phyloP scores from a whole-genome alignment of 2,113 vertebrate genomes.

The Cyprinodon variegatus region DNA sequence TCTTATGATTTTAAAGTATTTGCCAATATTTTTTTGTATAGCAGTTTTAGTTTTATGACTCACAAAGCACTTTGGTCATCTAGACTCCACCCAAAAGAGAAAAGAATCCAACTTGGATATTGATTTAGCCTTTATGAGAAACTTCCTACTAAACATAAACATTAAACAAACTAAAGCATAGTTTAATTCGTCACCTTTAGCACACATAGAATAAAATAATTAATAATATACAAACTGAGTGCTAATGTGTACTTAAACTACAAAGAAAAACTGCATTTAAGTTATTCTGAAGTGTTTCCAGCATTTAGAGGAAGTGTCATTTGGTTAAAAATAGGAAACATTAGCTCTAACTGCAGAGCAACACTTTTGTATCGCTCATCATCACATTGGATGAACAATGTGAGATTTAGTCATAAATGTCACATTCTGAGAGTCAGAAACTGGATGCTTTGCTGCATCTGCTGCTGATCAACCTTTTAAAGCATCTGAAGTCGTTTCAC shows the following conservation, averaged over 20 bases:
- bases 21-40: neutral
- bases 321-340: neutral
- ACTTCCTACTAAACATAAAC: neutral
- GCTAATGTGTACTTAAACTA: neutral
- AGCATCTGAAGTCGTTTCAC: conserved; percentile 30
- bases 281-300: neutral
- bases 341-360: neutral
- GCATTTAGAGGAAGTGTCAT: neutral
- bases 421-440: conserved; percentile 10
- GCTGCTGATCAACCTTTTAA: conserved; percentile 4
- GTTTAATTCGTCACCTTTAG: neutral
- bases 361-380: conserved; percentile 12
- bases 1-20: neutral
- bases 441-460: neutral
- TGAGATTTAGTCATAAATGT: conserved; percentile 52
- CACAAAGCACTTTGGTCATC: neutral
- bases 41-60: neutral
- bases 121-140: neutral
- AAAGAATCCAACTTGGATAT: neutral
- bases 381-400: conserved; percentile 1
- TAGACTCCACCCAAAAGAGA: neutral
- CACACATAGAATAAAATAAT: neutral
- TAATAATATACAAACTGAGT: neutral
- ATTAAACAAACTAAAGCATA: neutral
- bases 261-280: neutral